Base-by-base conservation (phyloP, 2,113 vertebrate genomes). In the Callorhinus ursinus region DNA sequence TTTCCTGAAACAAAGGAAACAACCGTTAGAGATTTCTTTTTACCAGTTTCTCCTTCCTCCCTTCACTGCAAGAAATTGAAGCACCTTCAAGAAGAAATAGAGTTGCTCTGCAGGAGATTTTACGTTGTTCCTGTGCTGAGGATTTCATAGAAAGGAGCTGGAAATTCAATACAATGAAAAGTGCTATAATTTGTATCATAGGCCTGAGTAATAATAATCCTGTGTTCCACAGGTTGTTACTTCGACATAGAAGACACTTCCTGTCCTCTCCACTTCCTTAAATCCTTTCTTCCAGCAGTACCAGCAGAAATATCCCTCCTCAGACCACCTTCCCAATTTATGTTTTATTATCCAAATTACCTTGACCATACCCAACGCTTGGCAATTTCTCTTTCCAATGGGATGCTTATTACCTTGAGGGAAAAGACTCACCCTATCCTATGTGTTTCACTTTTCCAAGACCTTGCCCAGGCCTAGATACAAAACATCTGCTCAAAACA, bases 401-500 rank as follows among this genome's bases (percentile, higher is more conserved):
- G 31, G 59, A 85, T 76, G n/a, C 5, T 87, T 81, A 74, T 26
- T 95, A 59, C 11, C 39, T 90, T 72, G 46, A 94, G 12, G 5
- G 36, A 88, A 96, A 88, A 16, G n/a, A 82, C 4, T 49, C 53
- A 63, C 3, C 18, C 19, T 49, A 82, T 53, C 11, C 28, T 53
- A 31, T 69, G 59, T 15, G 12, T 46, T 93, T 96, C 63, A 77
- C 4, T 88, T 90, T 94, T 57, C 71, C 55, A 71, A 94, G 74
- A 31, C 26, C 89, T 94, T 96, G 31, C 59, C 67, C 92, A 88
- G 57, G 59, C n/a, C 53, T 88, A 39, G 69, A 33, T 77, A 88
- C 39, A 86, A 80, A 97, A 92, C 90, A 93, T 88, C 83, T 96
- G 81, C 55, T 97, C 77, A 65, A 94, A 97, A 96, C 88, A 94